Evolutionary conservation across 92 coral and sea anemone genomes (phyloP).

Genomic region (Phenganax marumi): DNA sequence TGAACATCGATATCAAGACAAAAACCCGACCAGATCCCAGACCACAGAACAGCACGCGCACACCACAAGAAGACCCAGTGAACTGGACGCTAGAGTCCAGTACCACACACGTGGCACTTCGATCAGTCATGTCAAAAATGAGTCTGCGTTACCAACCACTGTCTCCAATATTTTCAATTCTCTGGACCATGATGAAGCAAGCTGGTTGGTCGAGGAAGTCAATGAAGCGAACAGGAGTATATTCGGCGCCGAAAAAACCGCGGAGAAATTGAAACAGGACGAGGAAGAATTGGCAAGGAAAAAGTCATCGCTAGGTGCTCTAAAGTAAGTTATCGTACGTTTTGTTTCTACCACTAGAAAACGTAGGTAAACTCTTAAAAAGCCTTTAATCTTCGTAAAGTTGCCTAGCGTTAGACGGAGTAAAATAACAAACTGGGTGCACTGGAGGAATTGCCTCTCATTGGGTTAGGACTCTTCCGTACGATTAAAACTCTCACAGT

Average conservation of each 20-base stretch:
- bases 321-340: constrained; percentile 23
- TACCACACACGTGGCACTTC: neutral
- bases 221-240: constrained; percentile 26
- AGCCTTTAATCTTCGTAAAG: no score
- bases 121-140: constrained; percentile 17
- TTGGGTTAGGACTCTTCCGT: no score
- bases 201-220: constrained; percentile 38
- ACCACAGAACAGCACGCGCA: constrained; percentile 14
- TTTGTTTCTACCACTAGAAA: neutral
- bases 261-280: constrained; percentile 9
- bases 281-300: constrained; percentile 1
- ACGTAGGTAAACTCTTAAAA: neutral
- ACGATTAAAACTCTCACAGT: no score
- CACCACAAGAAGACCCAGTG: neutral
- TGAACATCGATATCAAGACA: neutral
- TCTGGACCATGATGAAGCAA: constrained; percentile 26
- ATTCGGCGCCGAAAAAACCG: constrained; percentile 1
- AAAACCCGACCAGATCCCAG: neutral
- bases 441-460: no score
- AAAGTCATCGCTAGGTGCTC: constrained; percentile 19
- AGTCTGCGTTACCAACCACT: constrained; percentile 2
- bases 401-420: no score
- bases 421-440: no score
- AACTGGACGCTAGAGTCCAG: constrained; percentile 10
- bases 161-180: constrained; percentile 17